Conservation (phyloP, 1,140 invertebrate genomes). For the Mamestra configurata region DNA sequence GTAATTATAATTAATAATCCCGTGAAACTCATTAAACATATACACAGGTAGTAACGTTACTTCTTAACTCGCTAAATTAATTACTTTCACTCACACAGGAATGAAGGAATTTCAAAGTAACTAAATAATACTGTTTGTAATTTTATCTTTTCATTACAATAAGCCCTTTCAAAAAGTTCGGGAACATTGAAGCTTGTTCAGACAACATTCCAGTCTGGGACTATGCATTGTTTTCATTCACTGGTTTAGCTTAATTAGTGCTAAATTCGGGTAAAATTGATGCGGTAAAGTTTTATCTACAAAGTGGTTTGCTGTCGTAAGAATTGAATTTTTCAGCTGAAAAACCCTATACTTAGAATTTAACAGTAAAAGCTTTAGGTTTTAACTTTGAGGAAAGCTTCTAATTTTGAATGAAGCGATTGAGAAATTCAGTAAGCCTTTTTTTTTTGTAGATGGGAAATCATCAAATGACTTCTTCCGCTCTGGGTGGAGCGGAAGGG, state of each 20-base stretch:
- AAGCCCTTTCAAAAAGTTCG: slow-evolving; percentile 34
- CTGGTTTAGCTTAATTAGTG: too few species aligned
- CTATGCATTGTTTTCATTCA: slow-evolving; percentile 4
- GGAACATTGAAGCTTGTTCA: slow-evolving; percentile 1
- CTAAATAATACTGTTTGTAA: slow-evolving; percentile 14
- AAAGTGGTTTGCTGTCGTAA: background rate
- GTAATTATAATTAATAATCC: background rate
- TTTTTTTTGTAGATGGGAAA: too few species aligned
- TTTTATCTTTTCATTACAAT: slow-evolving; percentile 33
- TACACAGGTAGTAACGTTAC: background rate
- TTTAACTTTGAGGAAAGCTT: too few species aligned
- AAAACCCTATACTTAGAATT: background rate
- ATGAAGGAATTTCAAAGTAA: slow-evolving; percentile 25
- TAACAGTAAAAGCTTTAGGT: background rate
- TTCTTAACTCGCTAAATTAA: slow-evolving; percentile 19
- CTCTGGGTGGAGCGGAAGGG: too few species aligned
- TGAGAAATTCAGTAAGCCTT: too few species aligned
- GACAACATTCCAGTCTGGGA: slow-evolving; percentile 2
- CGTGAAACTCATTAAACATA: background rate
- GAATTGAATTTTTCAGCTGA: background rate
- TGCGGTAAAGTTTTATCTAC: background rate
- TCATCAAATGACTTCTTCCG: too few species aligned
- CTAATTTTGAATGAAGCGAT: background rate
- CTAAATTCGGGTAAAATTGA: background rate
- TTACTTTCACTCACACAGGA: slow-evolving; percentile 5